A percentile compares a stretch with the other conserved stretches of the same genome.
These are phyloP conservation scores for Steinernema hermaphroditum DNA, from an alignment of 2,888 invertebrate species.

Conservation along the genomic window DNA sequence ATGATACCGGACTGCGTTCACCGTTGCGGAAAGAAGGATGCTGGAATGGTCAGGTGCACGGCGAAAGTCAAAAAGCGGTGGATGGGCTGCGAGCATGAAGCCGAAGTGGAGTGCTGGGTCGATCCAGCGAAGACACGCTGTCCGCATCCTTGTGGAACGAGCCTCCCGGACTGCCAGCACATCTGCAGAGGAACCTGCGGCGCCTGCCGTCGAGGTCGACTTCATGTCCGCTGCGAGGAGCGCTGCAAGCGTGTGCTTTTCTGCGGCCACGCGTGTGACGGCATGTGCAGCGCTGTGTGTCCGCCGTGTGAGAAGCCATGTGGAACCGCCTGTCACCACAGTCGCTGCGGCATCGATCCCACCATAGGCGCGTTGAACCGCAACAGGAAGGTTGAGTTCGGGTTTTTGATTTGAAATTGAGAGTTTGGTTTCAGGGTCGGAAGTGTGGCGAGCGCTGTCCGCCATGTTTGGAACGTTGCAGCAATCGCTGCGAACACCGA, in stretches of 20 bases:
- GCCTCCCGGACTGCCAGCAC: constrained; percentile 63
- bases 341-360: constrained; percentile 66
- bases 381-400: neutral
- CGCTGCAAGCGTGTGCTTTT: constrained; percentile 72
- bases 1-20: too few relatives aligned
- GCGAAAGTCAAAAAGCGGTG: constrained; percentile 25
- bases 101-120: constrained; percentile 35
- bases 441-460: constrained; percentile 58
- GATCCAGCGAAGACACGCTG: constrained; percentile 43
- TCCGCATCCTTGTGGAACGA: constrained; percentile 47
- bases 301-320: constrained; percentile 69
- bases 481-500: constrained; percentile 66
- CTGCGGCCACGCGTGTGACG: constrained; percentile 72
- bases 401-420: neutral
- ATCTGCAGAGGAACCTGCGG: constrained; percentile 67
- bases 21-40: too few relatives aligned
- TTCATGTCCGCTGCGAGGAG: constrained; percentile 72
- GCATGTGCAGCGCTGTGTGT: constrained; percentile 61
- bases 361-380: neutral
- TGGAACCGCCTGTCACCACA: constrained; percentile 70
- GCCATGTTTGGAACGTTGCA: constrained; percentile 67
- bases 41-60: too few relatives aligned
- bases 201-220: constrained; percentile 68
- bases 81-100: constrained; percentile 42
- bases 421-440: constrained; percentile 34